Evolutionary conservation across 2,113 vertebrate genomes (phyloP), one percentile per base, ranked within the genome.

Genomic region (Podiceps cristatus): DNA sequence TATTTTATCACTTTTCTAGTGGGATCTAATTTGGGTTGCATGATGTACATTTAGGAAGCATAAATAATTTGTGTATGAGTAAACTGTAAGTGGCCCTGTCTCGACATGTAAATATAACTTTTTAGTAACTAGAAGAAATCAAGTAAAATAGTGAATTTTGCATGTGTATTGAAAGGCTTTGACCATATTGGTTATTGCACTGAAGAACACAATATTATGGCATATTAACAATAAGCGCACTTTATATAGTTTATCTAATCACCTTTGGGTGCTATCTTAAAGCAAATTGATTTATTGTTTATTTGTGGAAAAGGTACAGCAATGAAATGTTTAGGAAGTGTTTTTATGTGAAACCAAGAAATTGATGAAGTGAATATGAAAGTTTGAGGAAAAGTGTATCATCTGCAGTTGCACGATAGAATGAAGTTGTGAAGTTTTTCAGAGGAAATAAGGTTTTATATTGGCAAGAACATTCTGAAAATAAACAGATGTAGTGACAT

Each of bases 121-220:
- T 98, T 95, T 86, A 97, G 85, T 94, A 97, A 93, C 77, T 78
- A 94, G 90, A 59, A 73, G 68, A 88, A 93, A 90, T 49, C 28
- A 72, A 92, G 81, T 92, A 72, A 94, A 92, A 79, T 93, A 97
- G 97, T 96, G 97, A 91, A 66, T 95, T 98, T 94, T 96, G 98
- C 98, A 98, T 98, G 98, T 98, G 96, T 88, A 91, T 97, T 92
- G 95, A 79, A 82, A 96, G 96, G 97, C 91, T 98, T 98, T 97
- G 97, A 98, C 98, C 98, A 98, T 98, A 98, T 98, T 98, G 98
- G 98, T 98, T 98, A 96, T 95, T 98, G 99, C 99, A 99, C 99
- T 98, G 99, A 98, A 94, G 94, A 69, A 91, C 97, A 93, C 96
- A 88, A 85, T 96, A 95, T 95, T 96, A 96, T 27, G 94, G 98